These are phyloP conservation scores for Drosophila cognata DNA, from an alignment of 2,888 invertebrate genomes.

Conservation along the genomic window DNA sequence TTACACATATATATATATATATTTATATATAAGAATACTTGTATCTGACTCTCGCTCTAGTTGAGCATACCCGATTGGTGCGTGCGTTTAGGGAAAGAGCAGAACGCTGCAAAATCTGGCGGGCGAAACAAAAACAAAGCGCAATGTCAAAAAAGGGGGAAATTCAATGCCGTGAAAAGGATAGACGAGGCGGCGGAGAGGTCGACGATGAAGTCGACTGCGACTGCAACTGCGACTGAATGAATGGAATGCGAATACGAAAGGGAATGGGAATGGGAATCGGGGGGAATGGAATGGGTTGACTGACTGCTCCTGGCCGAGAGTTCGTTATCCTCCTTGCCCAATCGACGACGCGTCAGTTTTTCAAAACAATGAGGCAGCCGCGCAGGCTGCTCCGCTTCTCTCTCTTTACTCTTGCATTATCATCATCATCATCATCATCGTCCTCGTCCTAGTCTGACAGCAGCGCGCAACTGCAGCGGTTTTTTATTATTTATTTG, in stretches of 20 bases:
- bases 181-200: constrained; percentile 53
- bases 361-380: constrained; percentile 48
- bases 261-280: constrained; percentile 16
- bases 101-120: constrained; percentile 56
- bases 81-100: constrained; percentile 32
- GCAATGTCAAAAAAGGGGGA: constrained; percentile 64
- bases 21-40: background rate
- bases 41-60: background rate
- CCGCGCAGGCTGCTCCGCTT: constrained; percentile 34
- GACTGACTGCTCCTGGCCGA: constrained; percentile 29
- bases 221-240: constrained; percentile 32
- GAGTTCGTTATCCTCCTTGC: constrained; percentile 75
- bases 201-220: constrained; percentile 24
- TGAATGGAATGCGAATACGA: constrained; percentile 18
- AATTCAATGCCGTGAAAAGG: constrained; percentile 80
- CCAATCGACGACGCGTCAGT: constrained; percentile 48
- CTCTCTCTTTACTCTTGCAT: constrained; percentile 27
- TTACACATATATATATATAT: background rate
- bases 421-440: constrained; percentile 23
- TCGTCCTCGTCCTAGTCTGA: constrained; percentile 33
- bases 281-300: constrained; percentile 36
- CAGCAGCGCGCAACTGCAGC: constrained; percentile 64
- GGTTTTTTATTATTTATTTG: constrained; percentile 37
- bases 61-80: background rate
- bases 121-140: constrained; percentile 45